Evolutionary conservation across 2,797 vertebrate species (phyloP).

Genomic region (Tapirus indicus): DNA sequence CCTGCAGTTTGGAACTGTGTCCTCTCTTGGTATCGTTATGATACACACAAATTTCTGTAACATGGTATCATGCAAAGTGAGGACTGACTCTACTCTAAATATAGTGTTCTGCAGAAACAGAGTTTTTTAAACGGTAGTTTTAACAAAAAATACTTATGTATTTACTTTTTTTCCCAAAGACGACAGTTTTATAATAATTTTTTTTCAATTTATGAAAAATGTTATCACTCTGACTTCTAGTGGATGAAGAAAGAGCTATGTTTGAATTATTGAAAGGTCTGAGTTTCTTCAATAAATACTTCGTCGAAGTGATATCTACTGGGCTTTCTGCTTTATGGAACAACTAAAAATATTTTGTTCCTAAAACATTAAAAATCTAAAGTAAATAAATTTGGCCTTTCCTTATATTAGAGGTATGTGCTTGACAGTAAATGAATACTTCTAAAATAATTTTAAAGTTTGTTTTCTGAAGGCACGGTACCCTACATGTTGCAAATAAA

Average conservation of each 20-base stretch:
- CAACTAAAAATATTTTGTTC: not conserved
- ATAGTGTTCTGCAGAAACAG: not conserved
- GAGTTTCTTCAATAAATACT: not conserved
- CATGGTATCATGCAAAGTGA: not conserved
- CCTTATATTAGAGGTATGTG: not conserved
- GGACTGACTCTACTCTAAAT: not conserved
- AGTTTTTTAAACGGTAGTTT: not conserved
- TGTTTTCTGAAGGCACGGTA: not conserved
- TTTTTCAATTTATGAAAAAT: not conserved
- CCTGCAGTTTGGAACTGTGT: not conserved
- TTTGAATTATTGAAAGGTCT: not conserved
- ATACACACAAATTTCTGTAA: not conserved
- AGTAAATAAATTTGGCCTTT: not conserved
- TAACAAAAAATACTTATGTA: not conserved
- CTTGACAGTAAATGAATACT: not conserved
- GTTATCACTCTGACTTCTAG: not conserved
- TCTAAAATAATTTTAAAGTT: not conserved
- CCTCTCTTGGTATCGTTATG: not conserved
- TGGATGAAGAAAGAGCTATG: not conserved
- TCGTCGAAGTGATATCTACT: not conserved
- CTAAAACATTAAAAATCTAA: not conserved
- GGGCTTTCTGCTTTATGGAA: not conserved
- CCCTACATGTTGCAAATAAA: not conserved
- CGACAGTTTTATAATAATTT: not conserved
- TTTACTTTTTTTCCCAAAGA: not conserved